Evolutionary conservation across 1,140 invertebrate species (phyloP).

Genomic region (Drosophila sp.): DNA sequence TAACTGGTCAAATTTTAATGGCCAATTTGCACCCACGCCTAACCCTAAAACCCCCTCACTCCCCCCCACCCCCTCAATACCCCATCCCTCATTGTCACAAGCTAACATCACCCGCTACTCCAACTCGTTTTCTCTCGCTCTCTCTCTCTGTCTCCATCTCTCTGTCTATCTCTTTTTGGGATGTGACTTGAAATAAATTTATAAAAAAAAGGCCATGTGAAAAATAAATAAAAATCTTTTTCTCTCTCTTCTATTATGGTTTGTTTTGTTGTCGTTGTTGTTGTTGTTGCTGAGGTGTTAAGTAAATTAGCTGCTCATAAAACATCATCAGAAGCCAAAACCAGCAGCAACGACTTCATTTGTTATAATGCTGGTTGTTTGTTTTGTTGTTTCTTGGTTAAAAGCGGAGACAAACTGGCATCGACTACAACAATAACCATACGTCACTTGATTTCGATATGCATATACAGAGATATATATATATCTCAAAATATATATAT

Average conservation of each 20-base stretch:
- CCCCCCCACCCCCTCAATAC: not conserved
- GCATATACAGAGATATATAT: constrained; percentile 2
- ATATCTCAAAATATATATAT: not conserved
- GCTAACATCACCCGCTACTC: not conserved
- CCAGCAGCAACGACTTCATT: constrained; percentile 30
- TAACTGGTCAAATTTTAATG: constrained; percentile 70
- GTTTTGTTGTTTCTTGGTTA: constrained; percentile 51
- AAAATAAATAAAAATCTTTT: constrained; percentile 71
- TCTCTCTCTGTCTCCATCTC: not conserved
- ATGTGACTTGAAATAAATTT: constrained; percentile 46
- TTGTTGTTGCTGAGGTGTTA: constrained; percentile 60
- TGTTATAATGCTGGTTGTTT: constrained; percentile 51
- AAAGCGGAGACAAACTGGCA: constrained; percentile 78
- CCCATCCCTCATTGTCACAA: not conserved
- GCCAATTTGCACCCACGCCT: constrained; percentile 77
- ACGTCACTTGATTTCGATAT: constrained; percentile 13
- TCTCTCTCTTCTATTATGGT: constrained; percentile 60
- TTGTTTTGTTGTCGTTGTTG: constrained; percentile 42
- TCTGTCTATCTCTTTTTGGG: not conserved
- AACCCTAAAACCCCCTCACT: constrained; percentile 1
- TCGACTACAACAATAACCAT: constrained; percentile 32
- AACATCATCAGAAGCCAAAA: constrained; percentile 69
- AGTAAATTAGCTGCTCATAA: constrained; percentile 82
- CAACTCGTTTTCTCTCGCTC: not conserved
- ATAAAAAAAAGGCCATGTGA: constrained; percentile 66